Evolutionary conservation across 2,888 invertebrate genomes (phyloP), one percentile per base, ranked within the genome.

Genomic region (Drosophila dives): DNA sequence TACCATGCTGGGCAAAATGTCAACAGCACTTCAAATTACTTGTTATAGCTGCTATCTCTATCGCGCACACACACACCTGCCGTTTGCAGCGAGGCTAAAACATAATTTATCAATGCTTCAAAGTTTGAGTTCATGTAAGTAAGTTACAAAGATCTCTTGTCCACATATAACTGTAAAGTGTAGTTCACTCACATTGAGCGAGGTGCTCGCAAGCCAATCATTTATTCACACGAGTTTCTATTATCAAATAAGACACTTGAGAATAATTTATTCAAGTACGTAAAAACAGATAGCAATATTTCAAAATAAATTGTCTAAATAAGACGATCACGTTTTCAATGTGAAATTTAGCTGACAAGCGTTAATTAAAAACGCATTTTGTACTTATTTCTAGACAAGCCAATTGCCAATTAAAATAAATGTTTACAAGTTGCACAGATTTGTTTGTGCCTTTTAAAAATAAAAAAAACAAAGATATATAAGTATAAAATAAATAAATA

Each of bases 381-480:
- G 10, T 49, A 54, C 20, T 68, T 12, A 60, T 61, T 61, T 61
- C n/a, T 23, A 26, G 36, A 15, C 2, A 17, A 17, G 17, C n/a
- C 26, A 17, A 12, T 32, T 20, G 15, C n/a, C n/a, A n/a, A n/a
- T n/a, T n/a, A n/a, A 36, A 32, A 34, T 26, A 49, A 45, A 38
- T 40, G 40, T 23, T 40, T 42, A 53, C 29, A 42, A 61, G 75
- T 68, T 51, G 68, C 61, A 56, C 49, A 64, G n/a, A n/a, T 62
- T 53, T 69, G 60, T 74, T 75, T 69, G 64, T 69, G 65, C 70
- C 61, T 50, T 38, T 45, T 32, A 1, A 1, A n/a, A 11, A n/a
- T 7, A n/a, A 40, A 4, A 33, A 26, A 17, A n/a, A n/a, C 12
- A 10, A 61, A 38, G 40, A 10, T 1, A 45, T 15, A 20, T 3